Percentiles rank a stretch among this genome's conserved stretches.
Conservation (phyloP, 2,113 vertebrate species). For the Bufo gargarizans region DNA sequence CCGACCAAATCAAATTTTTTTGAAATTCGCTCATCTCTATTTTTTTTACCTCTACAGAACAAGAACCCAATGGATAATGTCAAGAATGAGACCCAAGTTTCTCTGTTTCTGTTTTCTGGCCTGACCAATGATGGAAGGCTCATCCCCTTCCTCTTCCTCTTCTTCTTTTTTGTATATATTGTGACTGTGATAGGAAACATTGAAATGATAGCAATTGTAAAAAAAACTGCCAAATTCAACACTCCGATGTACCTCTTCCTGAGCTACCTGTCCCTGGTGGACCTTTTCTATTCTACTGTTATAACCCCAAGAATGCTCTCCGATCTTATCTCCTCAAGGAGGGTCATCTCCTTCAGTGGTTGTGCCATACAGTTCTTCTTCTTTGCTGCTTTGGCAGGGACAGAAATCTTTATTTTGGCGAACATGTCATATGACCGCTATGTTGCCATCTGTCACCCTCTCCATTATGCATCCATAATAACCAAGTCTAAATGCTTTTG, state of each 20-base stretch:
- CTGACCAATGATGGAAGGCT: background rate
- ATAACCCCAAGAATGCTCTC: slow-evolving; percentile 34
- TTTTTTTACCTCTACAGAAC: background rate
- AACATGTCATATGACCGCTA: slow-evolving; percentile 44
- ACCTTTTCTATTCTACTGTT: slow-evolving; percentile 27
- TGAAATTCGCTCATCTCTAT: background rate
- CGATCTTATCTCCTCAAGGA: background rate
- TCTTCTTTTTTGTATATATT: slow-evolving; percentile 18
- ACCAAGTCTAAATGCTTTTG: background rate
- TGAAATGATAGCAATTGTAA: slow-evolving; percentile 21
- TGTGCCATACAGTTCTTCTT: slow-evolving; percentile 41
- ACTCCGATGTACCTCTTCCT: slow-evolving; percentile 41
- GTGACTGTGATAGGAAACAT: slow-evolving; percentile 20
- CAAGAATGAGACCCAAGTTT: background rate
- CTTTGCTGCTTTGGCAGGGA: slow-evolving; percentile 9
- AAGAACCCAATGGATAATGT: background rate
- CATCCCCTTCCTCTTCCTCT: background rate
- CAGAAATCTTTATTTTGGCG: slow-evolving; percentile 19
- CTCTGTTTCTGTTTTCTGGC: slow-evolving; percentile 13
- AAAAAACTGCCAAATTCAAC: background rate
- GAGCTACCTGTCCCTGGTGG: slow-evolving; percentile 32
- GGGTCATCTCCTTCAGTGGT: slow-evolving; percentile 12
- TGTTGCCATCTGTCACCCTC: slow-evolving; percentile 32
- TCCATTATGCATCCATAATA: slow-evolving; percentile 11
- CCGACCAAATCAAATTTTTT: no score